A percentile compares a stretch with the other conserved stretches of the same genome.
phyloP scores from a whole-genome alignment of 1,140 invertebrate genomes.

The Ceratina australensis region DNA sequence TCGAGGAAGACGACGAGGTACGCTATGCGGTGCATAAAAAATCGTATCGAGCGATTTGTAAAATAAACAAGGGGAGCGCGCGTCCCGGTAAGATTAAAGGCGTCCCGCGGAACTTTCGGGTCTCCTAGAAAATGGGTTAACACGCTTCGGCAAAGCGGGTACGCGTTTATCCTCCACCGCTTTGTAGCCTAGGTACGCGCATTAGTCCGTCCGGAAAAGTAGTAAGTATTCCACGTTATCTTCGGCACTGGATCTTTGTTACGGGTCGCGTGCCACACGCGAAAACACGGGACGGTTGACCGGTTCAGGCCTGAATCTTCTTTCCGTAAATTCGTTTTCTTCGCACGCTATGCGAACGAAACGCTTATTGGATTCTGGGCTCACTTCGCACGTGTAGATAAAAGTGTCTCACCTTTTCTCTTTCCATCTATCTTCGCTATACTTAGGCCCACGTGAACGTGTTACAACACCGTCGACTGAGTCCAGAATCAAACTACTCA shows the following conservation, averaged over 20 bases:
- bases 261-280: conserved; percentile 19
- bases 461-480: no score
- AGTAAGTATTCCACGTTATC: conserved; percentile 1
- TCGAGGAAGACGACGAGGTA: background rate
- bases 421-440: no score
- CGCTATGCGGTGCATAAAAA: no score
- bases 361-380: no score
- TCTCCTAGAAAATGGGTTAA: conserved; percentile 24
- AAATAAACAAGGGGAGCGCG: background rate
- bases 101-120: background rate
- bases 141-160: background rate
- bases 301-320: conserved; percentile 3
- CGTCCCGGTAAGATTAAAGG: conserved; percentile 13
- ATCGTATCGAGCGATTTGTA: conserved; percentile 5
- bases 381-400: no score
- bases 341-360: no score
- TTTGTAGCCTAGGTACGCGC: background rate
- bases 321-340: background rate
- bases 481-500: no score
- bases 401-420: no score
- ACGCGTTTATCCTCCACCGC: background rate
- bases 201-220: conserved; percentile 1
- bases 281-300: background rate
- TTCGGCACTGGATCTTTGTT: background rate
- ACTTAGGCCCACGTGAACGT: no score